Evolutionary conservation across 2,888 invertebrate species (phyloP), one percentile per base, ranked within the genome.

Genomic region (Ophion slaviceki): DNA sequence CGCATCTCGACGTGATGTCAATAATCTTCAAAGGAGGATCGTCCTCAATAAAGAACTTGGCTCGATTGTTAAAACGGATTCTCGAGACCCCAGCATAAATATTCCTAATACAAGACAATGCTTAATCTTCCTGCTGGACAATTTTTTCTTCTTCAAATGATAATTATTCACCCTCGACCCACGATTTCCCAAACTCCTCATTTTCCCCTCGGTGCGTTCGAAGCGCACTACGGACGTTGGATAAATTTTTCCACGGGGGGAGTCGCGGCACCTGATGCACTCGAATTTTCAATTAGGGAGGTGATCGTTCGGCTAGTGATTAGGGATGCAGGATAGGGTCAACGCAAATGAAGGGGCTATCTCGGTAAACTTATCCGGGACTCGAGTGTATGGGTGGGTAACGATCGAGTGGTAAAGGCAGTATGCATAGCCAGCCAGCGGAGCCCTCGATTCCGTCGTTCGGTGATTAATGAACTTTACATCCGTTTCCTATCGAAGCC

Each of bases 391-490:
- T 6, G 57, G 2, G 45, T 64, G 28, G 24, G 11, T 61, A 71
- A 62, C 70, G 78, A 78, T 78, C 40, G 79, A 32, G 32, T 17
- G 17, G 62, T 45, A 62, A 62, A 45, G 78, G 57, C 68, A 45
- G 68, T 28, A 53, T 74, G 67, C 70, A 59, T 72, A 82, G 14
- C 78, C 66, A 72, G 36, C 53, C 53, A 53, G 66, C 76, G 67
- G 71, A 81, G 80, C 81, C 80, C 82, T 70, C 86, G 75, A 88
- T 86, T 84, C 82, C 86, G 74, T 83, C 86, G 81, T 79, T 86
- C 85, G 87, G 89, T 91, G 91, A 91, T 91, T 90, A 90, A 91
- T 91, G 90, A 89, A 90, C 89, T 87, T 75, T 71, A 77, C 87
- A 81, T 89, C 87, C 87, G 87, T 88, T 88, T 88, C 87, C 88